phyloP scores from a whole-genome alignment of 2,113 vertebrate genomes.

The Epinephelus fuscoguttatus region DNA sequence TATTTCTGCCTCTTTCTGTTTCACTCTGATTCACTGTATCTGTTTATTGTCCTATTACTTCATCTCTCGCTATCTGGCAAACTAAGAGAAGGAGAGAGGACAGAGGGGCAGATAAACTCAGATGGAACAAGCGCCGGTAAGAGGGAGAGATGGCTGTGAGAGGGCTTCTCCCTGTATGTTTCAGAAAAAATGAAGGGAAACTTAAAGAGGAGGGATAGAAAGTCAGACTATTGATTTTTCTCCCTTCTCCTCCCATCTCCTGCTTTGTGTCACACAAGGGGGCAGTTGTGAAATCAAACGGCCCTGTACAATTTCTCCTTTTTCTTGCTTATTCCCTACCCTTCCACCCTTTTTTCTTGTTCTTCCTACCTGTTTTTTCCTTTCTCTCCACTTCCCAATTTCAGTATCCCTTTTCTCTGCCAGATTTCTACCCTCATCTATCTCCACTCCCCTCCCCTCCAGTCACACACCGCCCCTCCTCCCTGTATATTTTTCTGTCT shows the following conservation, averaged over 20 bases:
- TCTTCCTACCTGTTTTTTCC: background rate
- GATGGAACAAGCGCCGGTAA: background rate
- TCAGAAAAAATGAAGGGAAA: slow-evolving; percentile 42
- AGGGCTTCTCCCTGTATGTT: slow-evolving; percentile 4
- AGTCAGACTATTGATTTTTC: slow-evolving; percentile 57
- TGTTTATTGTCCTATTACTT: slow-evolving; percentile 52
- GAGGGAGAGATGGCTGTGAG: slow-evolving; percentile 2
- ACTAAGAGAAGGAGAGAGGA: slow-evolving; percentile 24
- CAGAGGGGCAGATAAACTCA: slow-evolving; percentile 1
- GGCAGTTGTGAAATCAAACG: slow-evolving; percentile 40
- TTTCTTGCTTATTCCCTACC: slow-evolving; percentile 22
- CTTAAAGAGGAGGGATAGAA: slow-evolving; percentile 47
- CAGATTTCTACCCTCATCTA: slow-evolving; percentile 54
- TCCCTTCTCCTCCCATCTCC: slow-evolving; percentile 18
- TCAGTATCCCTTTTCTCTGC: slow-evolving; percentile 45
- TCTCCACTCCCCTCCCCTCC: slow-evolving; percentile 56
- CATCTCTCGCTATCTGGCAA: slow-evolving; percentile 33
- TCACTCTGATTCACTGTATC: slow-evolving; percentile 49
- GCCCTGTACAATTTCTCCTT: slow-evolving; percentile 22
- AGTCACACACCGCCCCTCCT: slow-evolving; percentile 49
- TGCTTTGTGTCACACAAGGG: slow-evolving; percentile 50
- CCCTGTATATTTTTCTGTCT: slow-evolving; percentile 59
- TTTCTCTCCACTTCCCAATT: slow-evolving; percentile 32
- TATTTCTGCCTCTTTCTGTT: slow-evolving; percentile 30
- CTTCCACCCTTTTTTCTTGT: slow-evolving; percentile 12